phyloP scores from a whole-genome alignment of 2,797 vertebrate genomes.

The Gymnoscopelus braueri region DNA sequence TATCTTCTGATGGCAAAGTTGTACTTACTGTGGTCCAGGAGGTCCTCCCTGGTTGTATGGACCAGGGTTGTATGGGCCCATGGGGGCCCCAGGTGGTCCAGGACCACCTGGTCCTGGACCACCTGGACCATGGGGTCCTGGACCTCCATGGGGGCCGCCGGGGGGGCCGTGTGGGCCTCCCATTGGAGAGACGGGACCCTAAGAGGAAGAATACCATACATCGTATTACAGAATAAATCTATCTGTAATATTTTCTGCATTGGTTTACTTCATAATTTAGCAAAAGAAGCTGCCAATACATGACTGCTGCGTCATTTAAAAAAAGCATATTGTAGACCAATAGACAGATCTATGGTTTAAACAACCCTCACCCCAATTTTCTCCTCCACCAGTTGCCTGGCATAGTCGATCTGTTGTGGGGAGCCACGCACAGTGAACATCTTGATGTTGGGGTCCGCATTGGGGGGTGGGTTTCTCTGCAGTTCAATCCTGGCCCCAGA shows the following conservation, averaged over 20 bases:
- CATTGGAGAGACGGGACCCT: slow-evolving; percentile 97
- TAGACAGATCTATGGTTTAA: too few relatives aligned
- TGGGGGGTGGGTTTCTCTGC: slow-evolving; percentile 97
- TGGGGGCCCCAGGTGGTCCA: slow-evolving; percentile 91
- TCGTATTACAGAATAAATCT: not conserved
- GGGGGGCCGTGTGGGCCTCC: slow-evolving; percentile 94
- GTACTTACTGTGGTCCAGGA: slow-evolving; percentile 95
- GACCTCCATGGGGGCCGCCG: slow-evolving; percentile 93
- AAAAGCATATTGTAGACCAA: too few relatives aligned
- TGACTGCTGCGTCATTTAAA: too few relatives aligned
- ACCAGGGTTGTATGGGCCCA: slow-evolving; percentile 98
- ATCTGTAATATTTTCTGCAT: not conserved
- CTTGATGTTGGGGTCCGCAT: slow-evolving; percentile 97
- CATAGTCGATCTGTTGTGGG: slow-evolving; percentile 98
- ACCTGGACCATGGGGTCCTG: slow-evolving; percentile 78
- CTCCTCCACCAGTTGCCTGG: slow-evolving; percentile 97
- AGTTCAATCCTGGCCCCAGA: slow-evolving; percentile 98
- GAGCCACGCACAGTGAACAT: slow-evolving; percentile 97
- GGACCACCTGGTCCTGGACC: slow-evolving; percentile 55
- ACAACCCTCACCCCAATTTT: slow-evolving; percentile 92
- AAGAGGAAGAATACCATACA: slow-evolving; percentile 20
- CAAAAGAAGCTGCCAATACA: too few relatives aligned
- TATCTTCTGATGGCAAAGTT: too few relatives aligned
- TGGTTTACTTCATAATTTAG: too few relatives aligned
- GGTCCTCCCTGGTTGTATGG: slow-evolving; percentile 97